phyloP scores from a whole-genome alignment of 2,113 vertebrate species.

The Syrrhaptes paradoxus region DNA sequence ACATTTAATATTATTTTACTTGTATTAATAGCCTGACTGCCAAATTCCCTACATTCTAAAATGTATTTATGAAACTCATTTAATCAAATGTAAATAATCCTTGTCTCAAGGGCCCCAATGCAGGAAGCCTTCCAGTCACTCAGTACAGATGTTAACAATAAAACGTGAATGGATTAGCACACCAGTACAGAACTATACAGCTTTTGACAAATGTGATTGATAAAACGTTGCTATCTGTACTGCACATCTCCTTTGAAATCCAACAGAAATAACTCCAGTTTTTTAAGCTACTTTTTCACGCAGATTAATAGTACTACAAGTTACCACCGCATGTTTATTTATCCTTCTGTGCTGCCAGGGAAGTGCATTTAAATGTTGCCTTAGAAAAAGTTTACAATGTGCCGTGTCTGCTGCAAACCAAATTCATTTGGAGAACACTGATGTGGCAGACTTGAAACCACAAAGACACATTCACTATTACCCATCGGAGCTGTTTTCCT shows the following conservation, averaged over 20 bases:
- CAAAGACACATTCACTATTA: not conserved
- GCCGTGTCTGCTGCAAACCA: constrained; percentile 9
- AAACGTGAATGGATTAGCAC: not conserved
- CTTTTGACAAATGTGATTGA: not conserved
- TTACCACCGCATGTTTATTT: constrained; percentile 6
- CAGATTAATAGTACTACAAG: constrained; percentile 16
- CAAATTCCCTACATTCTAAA: not conserved
- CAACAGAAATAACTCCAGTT: not conserved
- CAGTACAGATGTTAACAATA: constrained; percentile 19
- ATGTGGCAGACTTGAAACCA: constrained; percentile 44
- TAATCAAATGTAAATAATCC: not conserved
- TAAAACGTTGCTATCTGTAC: constrained; percentile 14
- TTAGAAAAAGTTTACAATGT: constrained; percentile 31
- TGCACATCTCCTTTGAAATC: not conserved
- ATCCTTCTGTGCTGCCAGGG: not conserved
- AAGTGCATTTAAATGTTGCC: constrained; percentile 42
- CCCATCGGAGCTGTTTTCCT: not conserved
- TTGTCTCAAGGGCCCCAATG: not conserved
- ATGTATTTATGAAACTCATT: not conserved
- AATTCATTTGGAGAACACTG: constrained; percentile 9
- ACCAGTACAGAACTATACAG: not conserved
- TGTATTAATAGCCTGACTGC: not conserved
- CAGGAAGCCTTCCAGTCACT: not conserved
- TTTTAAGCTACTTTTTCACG: not conserved
- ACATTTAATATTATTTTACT: not conserved